Evolutionary conservation across 2,797 vertebrate genomes (phyloP).

Genomic region (Oreortyx pictus): DNA sequence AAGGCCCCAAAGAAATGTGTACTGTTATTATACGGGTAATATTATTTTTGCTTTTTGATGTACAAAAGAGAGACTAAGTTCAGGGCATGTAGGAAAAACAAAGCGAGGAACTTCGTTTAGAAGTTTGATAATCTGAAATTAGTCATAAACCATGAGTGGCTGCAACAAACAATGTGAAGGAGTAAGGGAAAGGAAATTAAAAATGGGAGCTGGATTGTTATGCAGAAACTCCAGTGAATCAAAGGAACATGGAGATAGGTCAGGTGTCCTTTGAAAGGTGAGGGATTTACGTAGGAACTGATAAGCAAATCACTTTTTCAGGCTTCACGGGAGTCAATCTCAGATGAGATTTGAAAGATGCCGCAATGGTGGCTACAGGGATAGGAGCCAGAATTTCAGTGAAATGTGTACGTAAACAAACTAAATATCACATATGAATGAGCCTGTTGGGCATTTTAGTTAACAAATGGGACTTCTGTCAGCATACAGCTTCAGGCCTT

Average conservation of each 20-base stretch:
- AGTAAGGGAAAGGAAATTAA: not conserved
- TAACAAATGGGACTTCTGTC: not conserved
- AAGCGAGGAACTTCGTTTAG: not conserved
- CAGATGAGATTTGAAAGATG: not conserved
- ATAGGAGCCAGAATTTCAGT: not conserved
- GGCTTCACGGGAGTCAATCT: not conserved
- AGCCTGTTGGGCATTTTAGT: not conserved
- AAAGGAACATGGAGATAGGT: not conserved
- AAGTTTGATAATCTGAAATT: slow-evolving; percentile 13
- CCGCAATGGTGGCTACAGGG: not conserved
- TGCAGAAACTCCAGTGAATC: not conserved
- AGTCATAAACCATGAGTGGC: not conserved
- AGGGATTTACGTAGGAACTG: not conserved
- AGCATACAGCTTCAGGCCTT: not conserved
- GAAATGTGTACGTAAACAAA: not conserved
- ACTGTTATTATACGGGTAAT: not conserved
- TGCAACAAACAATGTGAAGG: not conserved
- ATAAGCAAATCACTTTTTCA: not conserved
- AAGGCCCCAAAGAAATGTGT: not conserved
- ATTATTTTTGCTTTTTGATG: not conserved
- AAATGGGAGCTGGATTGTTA: rapidly evolving
- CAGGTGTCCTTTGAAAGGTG: not conserved
- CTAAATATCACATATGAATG: not conserved
- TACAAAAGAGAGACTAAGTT: not conserved
- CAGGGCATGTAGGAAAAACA: not conserved